Base-by-base conservation (phyloP, 2,113 vertebrate species). In the Fulica atra region DNA sequence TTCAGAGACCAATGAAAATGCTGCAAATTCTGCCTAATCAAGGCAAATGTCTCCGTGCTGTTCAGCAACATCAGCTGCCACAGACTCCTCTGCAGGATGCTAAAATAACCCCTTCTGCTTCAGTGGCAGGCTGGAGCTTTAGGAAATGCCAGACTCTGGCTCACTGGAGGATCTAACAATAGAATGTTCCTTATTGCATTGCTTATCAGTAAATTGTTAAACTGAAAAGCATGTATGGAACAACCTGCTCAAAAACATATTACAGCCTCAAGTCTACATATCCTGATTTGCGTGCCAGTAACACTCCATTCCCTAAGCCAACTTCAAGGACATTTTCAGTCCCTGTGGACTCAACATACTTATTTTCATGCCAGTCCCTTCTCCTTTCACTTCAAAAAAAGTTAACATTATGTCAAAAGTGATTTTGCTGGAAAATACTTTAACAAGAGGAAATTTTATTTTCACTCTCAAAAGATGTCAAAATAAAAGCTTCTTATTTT, bases 401-500 rank as follows among this genome's bases (percentile, higher is more conserved):
- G 8, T 26, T 19, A 57, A 0, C 6, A 36, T 65, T 33, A 23
- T 57, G 16, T n/a, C 33, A 89, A 54, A 95, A 91, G 33, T 51
- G 12, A 80, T 91, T 88, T 88, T 72, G 6, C 28, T 64, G 51
- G 50, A 83, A 93, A 94, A 81, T n/a, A 21, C 21, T 84, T 77
- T 46, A 88, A 48, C 33, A 77, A 80, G 64, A 78, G 38, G 59
- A 95, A 95, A 91, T 82, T 88, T 87, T 23, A 85, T 89, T 90
- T 92, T 83, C 64, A 85, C 29, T 81, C 16, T 13, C 33, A 64
- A 69, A 26, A 94, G 19, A 86, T 92, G 56, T 94, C 85, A 96
- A 92, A 96, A 96, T 94, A 90, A 94, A 93, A 86, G 48, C 42
- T 63, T 86, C 23, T 74, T 88, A 83, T 59, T 94, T 94, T 91